Base-by-base conservation (phyloP, 2,888 invertebrate genomes). In the Chymomyza amoena region DNA sequence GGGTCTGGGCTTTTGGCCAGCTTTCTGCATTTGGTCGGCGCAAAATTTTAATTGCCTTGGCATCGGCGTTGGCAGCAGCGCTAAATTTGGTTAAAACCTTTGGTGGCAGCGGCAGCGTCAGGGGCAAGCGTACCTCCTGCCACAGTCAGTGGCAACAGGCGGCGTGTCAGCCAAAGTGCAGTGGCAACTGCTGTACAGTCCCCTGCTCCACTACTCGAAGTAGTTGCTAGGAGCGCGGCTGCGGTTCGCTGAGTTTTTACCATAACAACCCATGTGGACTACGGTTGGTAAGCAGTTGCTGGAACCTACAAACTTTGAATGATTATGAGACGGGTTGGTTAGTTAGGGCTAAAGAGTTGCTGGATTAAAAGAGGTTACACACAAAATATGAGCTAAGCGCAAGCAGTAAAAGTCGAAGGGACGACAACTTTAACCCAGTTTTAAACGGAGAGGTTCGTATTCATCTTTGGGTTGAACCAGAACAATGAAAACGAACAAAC, bases 11-110 rank as follows among this genome's bases (percentile, higher is more conserved):
- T 10, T 25, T 25, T 10, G 20, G n/a, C 18, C 45, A 61, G 32
- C 20, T 36, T 10, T 61, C 18, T 52, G 36, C 61, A 32, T 75
- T 77, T 66, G 69, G 82, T 72, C 62, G 73, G 78, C 71, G 77
- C 79, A 78, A 80, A 81, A 84, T 83, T 83, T 83, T 83, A 83
- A 83, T 83, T 83, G 83, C 84, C 84, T 80, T 69, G 56, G 68
- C 54, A 69, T 62, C 61, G 78, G 77, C 75, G 67, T 70, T 77
- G 77, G 75, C 74, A 70, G 69, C 73, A 65, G 77, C 36, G 67
- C 81, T 72, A 84, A 79, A 84, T 84, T 81, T 76, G 81, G 81
- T 68, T 75, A 66, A 70, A 32, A 64, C 69, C 76, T 78, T 70
- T 71, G 64, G 28, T 9, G 18, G 18, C 16, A 16, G 54, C 54